A percentile compares a stretch with the other conserved stretches of the same genome.
Evolutionary conservation across 2,113 vertebrate species (phyloP).

Genomic region (Emydocephalus ijimae): DNA sequence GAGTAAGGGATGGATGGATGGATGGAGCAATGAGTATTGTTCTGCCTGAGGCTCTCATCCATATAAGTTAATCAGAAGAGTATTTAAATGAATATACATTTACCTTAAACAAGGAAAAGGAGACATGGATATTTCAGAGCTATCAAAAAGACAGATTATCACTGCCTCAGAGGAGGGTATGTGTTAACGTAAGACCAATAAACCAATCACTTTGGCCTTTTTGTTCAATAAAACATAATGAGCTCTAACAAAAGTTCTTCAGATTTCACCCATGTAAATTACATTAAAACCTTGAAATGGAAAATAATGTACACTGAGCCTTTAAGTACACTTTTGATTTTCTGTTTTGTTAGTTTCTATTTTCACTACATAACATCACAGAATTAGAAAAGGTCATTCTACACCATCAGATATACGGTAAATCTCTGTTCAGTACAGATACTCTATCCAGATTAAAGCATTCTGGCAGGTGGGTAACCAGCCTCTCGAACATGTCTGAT

Average conservation of each 20-base stretch:
- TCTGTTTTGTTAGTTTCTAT: neutral
- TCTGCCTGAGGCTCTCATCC: neutral
- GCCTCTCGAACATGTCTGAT: neutral
- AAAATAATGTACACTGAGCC: neutral
- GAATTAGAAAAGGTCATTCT: neutral
- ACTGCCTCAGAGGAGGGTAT: neutral
- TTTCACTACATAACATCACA: neutral
- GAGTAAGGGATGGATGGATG: neutral
- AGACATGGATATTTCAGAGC: neutral
- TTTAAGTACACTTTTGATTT: neutral
- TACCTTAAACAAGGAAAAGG: neutral
- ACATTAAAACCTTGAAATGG: neutral
- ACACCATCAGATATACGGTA: neutral
- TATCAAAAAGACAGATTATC: neutral
- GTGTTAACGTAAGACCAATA: neutral
- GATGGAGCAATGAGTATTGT: neutral
- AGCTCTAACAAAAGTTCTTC: neutral
- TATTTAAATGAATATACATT: neutral
- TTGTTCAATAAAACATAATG: neutral
- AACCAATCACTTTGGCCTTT: neutral
- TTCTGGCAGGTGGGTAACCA: neutral
- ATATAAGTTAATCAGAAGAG: neutral
- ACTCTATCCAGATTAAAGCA: neutral
- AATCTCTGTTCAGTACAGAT: neutral
- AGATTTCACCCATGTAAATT: neutral